Conservation (phyloP, 1,140 invertebrate species). For the Leptinotarsa defecta region DNA sequence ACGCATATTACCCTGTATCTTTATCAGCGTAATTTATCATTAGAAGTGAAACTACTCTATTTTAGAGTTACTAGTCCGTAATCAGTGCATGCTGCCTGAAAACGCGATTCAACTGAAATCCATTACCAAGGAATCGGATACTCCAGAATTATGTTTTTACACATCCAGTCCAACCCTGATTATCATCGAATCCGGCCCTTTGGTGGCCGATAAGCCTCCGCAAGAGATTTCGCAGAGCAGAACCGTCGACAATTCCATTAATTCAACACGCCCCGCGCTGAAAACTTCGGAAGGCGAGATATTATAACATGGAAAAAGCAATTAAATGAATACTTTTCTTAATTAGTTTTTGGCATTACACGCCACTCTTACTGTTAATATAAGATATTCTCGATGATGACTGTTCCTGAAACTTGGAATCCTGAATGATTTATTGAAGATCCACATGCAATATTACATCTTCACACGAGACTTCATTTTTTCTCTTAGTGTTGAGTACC, state of each 20-base stretch:
- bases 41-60: too few relatives aligned
- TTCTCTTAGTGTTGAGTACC: too few relatives aligned
- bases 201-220: slow-evolving; percentile 45
- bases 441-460: too few relatives aligned
- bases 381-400: slow-evolving; percentile 30
- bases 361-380: slow-evolving; percentile 47
- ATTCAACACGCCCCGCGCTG: slow-evolving; percentile 44
- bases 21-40: too few relatives aligned
- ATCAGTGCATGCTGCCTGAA: too few relatives aligned
- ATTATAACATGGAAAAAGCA: slow-evolving; percentile 42
- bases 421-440: too few relatives aligned
- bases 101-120: too few relatives aligned
- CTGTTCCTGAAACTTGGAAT: too few relatives aligned
- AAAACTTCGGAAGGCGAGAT: slow-evolving; percentile 40
- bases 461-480: too few relatives aligned
- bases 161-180: slow-evolving; percentile 21
- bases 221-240: slow-evolving; percentile 46
- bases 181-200: slow-evolving; percentile 45
- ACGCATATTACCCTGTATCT: too few relatives aligned
- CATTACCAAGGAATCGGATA: too few relatives aligned
- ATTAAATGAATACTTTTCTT: slow-evolving; percentile 51
- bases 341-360: slow-evolving; percentile 50
- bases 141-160: slow-evolving; percentile 30
- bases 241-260: slow-evolving; percentile 49
- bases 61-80: too few relatives aligned